Base-by-base conservation (phyloP, 2,888 invertebrate species). In the Caenorhabditis sulstoni region DNA sequence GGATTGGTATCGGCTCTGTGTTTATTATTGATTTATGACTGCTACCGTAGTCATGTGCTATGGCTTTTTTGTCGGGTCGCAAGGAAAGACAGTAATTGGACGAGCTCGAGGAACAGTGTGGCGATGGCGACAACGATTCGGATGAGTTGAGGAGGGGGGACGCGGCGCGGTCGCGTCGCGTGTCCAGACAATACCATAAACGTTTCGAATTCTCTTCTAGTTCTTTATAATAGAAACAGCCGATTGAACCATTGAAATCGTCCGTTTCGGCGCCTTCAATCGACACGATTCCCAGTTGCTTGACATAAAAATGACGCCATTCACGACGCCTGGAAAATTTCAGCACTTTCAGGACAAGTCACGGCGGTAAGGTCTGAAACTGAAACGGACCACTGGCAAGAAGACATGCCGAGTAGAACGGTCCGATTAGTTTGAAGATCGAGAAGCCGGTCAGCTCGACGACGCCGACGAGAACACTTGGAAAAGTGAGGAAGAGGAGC, bases 371-470 rank as follows among this genome's bases (percentile, higher is more conserved):
- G n/a, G n/a, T n/a, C n/a, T n/a, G n/a, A n/a, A n/a, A n/a, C n/a
- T n/a, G n/a, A n/a, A n/a, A 57, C 73, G 50, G 9, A 73, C 73
- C 73, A 58, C 73, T 73, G 0, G 44, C 50, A 45, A 73, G 20
- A 18, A 73, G 14, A 16, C 64, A 73, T 1, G 73, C 64, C 20
- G 73, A 64, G 16, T 75, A 75, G 23, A 67, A 75, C 12, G 67
- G 76, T 23, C 76, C 76, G 12, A 76, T 44, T 1, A 68, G 39
- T 39, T 68, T 68, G 55, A 76, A 76, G 50, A 64, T 67, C 0
- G 76, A 76, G 23, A 62, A 62, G 16, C 75, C 75, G 5, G 61
- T 53, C 12, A 76, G 29, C 57, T 76, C 75, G 16, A 76, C 59
- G 9, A 76, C 35, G 0, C 75, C 75, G 0, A 76, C 75, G 16